Conservation (phyloP, 2,888 invertebrate species). For the Oxystoma pomonae region DNA sequence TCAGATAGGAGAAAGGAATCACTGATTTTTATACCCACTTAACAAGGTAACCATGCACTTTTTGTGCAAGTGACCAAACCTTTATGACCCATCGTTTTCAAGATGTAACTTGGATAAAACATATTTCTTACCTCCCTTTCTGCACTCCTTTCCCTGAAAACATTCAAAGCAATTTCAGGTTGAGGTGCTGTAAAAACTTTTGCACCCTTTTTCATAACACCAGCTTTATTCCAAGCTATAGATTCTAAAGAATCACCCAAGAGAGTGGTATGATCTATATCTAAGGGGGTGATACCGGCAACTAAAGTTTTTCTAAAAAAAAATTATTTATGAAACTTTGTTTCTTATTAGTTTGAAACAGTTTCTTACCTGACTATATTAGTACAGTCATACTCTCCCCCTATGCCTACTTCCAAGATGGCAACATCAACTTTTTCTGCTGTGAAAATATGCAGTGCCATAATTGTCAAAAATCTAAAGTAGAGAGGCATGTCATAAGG, state of each 20-base stretch:
- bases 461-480: slow-evolving; percentile 89
- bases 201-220: slow-evolving; percentile 80
- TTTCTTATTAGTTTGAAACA: neutral
- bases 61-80: too few relatives aligned
- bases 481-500: slow-evolving; percentile 83
- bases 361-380: slow-evolving; percentile 72
- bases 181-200: slow-evolving; percentile 71
- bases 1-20: too few relatives aligned
- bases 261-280: slow-evolving; percentile 80
- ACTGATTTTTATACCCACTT: too few relatives aligned
- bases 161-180: slow-evolving; percentile 58
- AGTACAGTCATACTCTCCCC: slow-evolving; percentile 91
- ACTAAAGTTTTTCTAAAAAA: slow-evolving; percentile 68
- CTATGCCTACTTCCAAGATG: slow-evolving; percentile 95
- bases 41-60: too few relatives aligned
- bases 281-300: slow-evolving; percentile 87
- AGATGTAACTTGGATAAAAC: too few relatives aligned
- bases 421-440: slow-evolving; percentile 86
- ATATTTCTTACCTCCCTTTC: slow-evolving; percentile 61
- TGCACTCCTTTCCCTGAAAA: slow-evolving; percentile 61
- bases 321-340: neutral
- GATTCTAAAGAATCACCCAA: slow-evolving; percentile 78
- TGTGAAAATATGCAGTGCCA: slow-evolving; percentile 87
- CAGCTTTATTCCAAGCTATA: slow-evolving; percentile 94
- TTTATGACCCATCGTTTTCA: too few relatives aligned